Evolutionary conservation across 1,140 invertebrate species (phyloP).

Genomic region (Drosophila triauraria): DNA sequence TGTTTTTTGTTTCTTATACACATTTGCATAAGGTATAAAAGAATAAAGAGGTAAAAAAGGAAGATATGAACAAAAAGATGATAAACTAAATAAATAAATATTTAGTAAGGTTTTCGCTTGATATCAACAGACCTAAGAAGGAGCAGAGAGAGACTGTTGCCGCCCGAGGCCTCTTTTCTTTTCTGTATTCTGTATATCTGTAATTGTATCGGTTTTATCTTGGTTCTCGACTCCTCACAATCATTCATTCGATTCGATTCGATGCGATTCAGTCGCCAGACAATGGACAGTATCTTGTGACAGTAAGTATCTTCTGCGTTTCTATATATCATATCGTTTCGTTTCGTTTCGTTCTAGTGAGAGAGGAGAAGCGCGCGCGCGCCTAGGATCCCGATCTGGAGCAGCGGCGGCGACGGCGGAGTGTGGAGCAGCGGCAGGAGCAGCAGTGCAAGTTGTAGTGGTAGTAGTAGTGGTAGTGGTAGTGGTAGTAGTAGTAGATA

Average conservation of each 20-base stretch:
- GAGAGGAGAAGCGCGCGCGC: constrained; percentile 58
- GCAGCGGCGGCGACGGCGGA: constrained; percentile 48
- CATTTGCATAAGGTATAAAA: constrained; percentile 36
- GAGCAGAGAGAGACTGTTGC: constrained; percentile 54
- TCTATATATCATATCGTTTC: constrained; percentile 10
- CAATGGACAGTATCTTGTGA: constrained; percentile 26
- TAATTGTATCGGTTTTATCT: constrained; percentile 43
- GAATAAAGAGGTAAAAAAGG: constrained; percentile 45
- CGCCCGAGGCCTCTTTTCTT: constrained; percentile 45
- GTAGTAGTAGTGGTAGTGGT: constrained; percentile 79
- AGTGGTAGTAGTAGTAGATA: constrained; percentile 81
- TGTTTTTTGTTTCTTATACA: constrained; percentile 44
- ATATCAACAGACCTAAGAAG: constrained; percentile 61
- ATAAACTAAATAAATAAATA: constrained; percentile 68
- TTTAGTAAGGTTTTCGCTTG: constrained; percentile 53
- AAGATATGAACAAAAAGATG: constrained; percentile 49
- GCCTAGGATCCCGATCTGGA: constrained; percentile 52
- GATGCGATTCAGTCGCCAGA: constrained; percentile 13
- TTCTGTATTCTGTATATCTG: constrained; percentile 40
- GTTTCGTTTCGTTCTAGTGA: constrained; percentile 30
- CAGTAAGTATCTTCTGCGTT: constrained; percentile 39
- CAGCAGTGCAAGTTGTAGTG: constrained; percentile 82
- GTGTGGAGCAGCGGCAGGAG: constrained; percentile 70
- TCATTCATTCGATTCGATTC: constrained; percentile 18
- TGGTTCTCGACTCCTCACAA: constrained; percentile 12